Conservation (phyloP, 30 jellyfish, hydroid and myxozoan genomes). For the Cassiopea andromeda region DNA sequence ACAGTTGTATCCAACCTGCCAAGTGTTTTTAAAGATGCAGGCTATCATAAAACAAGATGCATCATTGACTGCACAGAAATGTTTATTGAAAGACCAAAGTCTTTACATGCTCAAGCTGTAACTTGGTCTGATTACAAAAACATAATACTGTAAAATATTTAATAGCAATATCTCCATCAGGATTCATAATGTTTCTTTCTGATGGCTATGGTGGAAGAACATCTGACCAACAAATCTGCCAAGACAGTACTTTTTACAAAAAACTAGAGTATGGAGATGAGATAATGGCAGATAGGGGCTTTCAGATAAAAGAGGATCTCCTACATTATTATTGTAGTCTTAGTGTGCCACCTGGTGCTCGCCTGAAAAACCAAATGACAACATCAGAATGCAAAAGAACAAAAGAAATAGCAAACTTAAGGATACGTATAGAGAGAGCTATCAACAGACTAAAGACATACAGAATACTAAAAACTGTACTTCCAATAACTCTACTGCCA, state of each 20-base stretch:
- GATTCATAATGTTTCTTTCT: constrained; percentile 49
- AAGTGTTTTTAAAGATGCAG: no score
- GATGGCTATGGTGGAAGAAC: constrained; percentile 77
- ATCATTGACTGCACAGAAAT: no score
- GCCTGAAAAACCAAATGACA: constrained; percentile 56
- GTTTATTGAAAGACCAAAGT: no score
- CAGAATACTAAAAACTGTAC: no score
- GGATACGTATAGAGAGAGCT: no score
- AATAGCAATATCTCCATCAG: constrained; percentile 28
- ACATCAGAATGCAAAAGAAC: constrained; percentile 32
- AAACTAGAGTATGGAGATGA: constrained; percentile 43
- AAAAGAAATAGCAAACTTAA: not conserved
- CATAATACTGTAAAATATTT: constrained; percentile 59
- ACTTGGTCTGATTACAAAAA: not conserved
- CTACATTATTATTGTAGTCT: constrained; percentile 41
- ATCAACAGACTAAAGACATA: no score
- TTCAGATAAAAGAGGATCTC: constrained; percentile 54
- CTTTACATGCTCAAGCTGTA: no score
- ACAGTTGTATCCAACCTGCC: no score
- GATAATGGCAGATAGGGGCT: constrained; percentile 62
- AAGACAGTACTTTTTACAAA: constrained; percentile 3
- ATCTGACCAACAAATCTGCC: constrained; percentile 33
- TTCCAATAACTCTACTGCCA: no score
- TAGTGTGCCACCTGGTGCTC: constrained; percentile 62
- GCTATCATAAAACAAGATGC: no score